Conservation (phyloP, 2,888 invertebrate species). For the Vannuccia rotundouncinata region DNA sequence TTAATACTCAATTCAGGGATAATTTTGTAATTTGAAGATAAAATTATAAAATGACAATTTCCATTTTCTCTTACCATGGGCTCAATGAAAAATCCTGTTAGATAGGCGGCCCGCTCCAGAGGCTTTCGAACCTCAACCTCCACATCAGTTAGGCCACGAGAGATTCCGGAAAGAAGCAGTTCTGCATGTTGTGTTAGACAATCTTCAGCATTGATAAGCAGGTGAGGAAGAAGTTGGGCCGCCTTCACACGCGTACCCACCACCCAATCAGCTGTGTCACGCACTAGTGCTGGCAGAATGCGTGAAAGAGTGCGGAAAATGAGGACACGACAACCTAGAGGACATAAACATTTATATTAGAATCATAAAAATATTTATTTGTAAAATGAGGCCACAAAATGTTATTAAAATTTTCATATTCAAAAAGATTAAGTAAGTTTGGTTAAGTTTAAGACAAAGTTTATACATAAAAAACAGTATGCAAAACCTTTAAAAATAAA, state of each 20-base stretch:
- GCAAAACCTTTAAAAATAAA: too few species aligned
- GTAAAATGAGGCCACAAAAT: conserved; percentile 45
- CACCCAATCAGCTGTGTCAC: conserved; percentile 73
- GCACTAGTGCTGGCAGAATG: conserved; percentile 66
- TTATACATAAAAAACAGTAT: too few species aligned
- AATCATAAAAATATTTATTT: conserved; percentile 63
- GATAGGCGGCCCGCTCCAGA: conserved; percentile 66
- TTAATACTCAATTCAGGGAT: too few species aligned
- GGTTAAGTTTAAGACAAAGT: too few species aligned
- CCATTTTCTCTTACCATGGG: too few species aligned
- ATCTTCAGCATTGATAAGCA: conserved; percentile 69
- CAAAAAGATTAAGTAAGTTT: too few species aligned
- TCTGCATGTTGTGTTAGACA: conserved; percentile 66
- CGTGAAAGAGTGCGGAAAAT: conserved; percentile 67
- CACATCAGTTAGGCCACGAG: conserved; percentile 65
- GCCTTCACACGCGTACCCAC: conserved; percentile 66
- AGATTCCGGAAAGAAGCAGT: conserved; percentile 61
- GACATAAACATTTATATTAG: too few species aligned
- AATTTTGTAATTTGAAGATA: too few species aligned
- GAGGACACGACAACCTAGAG: conserved; percentile 79
- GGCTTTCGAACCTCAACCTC: conserved; percentile 62
- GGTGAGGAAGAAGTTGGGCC: conserved; percentile 67
- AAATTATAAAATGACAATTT: too few species aligned
- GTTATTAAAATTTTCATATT: too few species aligned
- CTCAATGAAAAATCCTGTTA: conserved; percentile 70